Conservation (phyloP, 2,797 vertebrate genomes). For the Mormyrops attenuatus region DNA sequence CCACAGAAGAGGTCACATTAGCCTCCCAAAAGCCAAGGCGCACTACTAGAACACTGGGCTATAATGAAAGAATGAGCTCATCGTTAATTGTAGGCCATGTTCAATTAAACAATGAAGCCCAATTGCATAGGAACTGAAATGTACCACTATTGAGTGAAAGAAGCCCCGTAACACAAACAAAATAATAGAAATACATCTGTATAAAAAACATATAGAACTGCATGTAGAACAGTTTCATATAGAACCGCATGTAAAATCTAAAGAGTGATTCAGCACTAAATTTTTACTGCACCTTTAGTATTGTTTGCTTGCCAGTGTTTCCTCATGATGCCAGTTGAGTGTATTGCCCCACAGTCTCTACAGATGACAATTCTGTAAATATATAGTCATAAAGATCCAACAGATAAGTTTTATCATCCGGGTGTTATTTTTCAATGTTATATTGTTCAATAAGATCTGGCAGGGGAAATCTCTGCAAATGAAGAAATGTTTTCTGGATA, state of each 20-base stretch:
- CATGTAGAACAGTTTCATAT: too few species aligned
- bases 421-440: not conserved
- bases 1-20: not conserved
- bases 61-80: not conserved
- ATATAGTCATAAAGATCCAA: not conserved
- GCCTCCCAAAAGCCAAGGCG: not conserved
- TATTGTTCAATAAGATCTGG: not conserved
- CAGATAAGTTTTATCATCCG: not conserved
- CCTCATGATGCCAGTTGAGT: not conserved
- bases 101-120: constrained; percentile 4
- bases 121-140: not conserved
- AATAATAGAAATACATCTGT: not conserved
- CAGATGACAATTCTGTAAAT: not conserved
- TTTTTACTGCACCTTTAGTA: not conserved
- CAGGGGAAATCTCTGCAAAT: not conserved
- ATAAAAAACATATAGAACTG: not conserved
- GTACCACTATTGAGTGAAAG: not conserved
- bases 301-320: not conserved
- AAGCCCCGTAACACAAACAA: not conserved
- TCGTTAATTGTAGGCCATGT: not conserved
- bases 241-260: not conserved
- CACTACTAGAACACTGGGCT: not conserved
- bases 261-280: not conserved
- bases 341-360: not conserved
- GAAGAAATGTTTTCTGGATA: not conserved